Evolutionary conservation across 2,797 vertebrate genomes (phyloP), one percentile per base, ranked within the genome.

Genomic region (Sebastes wilsoni): DNA sequence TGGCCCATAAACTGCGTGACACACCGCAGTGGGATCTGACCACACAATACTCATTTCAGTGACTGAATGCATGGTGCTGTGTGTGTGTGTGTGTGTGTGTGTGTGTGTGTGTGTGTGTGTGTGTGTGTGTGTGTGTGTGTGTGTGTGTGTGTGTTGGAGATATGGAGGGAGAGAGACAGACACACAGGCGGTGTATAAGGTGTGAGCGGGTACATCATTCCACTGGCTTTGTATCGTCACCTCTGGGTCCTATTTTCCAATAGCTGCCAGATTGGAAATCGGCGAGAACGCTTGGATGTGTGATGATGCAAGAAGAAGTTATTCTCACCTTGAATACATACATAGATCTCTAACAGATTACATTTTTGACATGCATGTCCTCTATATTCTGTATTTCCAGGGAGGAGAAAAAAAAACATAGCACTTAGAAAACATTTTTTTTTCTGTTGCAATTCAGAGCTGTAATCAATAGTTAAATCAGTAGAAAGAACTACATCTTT

Each of bases 1-100:
- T 86, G 79, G 82, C 81, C 68, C 85, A 89, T 92, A 93, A 92
- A 95, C 80, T 87, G 84, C 23, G 79, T 92, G 92, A 94, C 89
- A 93, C 90, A 84, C 90, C 88, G 83, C 80, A 83, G 80, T 74
- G 72, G 85, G 89, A 86, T 91, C 83, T 81, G 88, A 94, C 90
- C 92, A 88, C 88, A 89, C 87, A 74, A 81, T 93, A 83, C 83
- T 73, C 72, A 67, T 84, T 72, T 86, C 54, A 81, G 59, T 55
- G 71, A 84, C 81, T 86, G 70, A 83, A 70, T 80, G 67, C 67
- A 75, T 60, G 34, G 55, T 59, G 42, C 30, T 60, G n/a, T 46
- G 32, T 61, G n/a, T 54, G 9, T 66, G 58, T 38, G 11, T 56
- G 62, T 8, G 52, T 59, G 27, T 49, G 27, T 60, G 22, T 52